Percentiles rank a stretch among this genome's conserved stretches.
These are phyloP conservation scores for Seira sanloemensis DNA, from an alignment of 2,888 invertebrate genomes.

Conservation along the genomic window DNA sequence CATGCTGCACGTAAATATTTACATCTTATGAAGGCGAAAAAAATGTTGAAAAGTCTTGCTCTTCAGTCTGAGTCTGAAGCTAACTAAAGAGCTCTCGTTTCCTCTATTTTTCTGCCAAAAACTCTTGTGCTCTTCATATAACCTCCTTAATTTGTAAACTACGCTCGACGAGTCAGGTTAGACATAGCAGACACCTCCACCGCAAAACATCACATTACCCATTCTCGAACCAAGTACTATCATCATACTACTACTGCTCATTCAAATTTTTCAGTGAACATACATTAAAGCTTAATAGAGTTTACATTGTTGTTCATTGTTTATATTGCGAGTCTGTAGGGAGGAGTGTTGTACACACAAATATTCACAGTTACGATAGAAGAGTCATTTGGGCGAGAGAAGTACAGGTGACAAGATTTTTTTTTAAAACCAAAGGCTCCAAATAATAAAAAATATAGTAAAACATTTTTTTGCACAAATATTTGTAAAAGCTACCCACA, in stretches of 20 bases:
- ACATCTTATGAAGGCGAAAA: too few relatives aligned
- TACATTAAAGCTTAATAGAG: not conserved
- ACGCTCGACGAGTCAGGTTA: slow-evolving; percentile 31
- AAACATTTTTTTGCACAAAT: too few relatives aligned
- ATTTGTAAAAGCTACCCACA: too few relatives aligned
- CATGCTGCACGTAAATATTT: slow-evolving; percentile 31
- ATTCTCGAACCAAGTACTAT: not conserved
- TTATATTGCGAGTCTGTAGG: too few relatives aligned
- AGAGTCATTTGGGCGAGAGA: too few relatives aligned
- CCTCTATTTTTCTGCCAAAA: slow-evolving; percentile 26
- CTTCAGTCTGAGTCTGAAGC: not conserved
- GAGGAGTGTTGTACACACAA: too few relatives aligned
- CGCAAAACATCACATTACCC: not conserved
- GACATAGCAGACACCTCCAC: not conserved
- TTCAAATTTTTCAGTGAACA: not conserved
- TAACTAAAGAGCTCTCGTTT: not conserved
- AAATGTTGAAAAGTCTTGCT: too few relatives aligned
- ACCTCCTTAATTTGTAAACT: slow-evolving; percentile 50
- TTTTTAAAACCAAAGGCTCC: too few relatives aligned
- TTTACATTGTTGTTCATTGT: not conserved
- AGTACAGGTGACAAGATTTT: too few relatives aligned
- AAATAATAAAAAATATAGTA: too few relatives aligned
- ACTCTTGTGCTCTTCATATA: slow-evolving; percentile 36
- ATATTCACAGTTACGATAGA: too few relatives aligned
- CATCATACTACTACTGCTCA: too few relatives aligned